Evolutionary conservation across 2,797 vertebrate species (phyloP).

Genomic region (Notolabrus celidotus): DNA sequence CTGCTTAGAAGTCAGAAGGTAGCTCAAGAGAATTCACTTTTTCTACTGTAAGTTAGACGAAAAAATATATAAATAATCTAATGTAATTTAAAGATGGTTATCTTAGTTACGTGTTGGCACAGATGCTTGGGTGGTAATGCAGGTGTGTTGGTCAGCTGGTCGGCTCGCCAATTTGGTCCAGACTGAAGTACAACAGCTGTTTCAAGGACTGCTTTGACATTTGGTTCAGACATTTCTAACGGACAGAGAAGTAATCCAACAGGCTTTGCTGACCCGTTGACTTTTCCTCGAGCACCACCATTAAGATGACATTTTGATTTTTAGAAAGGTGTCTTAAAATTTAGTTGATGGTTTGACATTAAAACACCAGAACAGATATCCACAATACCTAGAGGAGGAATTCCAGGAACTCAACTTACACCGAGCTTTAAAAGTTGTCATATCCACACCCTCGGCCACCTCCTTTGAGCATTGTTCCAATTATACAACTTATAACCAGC

Average conservation of each 20-base stretch:
- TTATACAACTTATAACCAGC: no score
- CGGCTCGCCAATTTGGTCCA: neutral
- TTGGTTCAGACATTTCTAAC: neutral
- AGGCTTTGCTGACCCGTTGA: neutral
- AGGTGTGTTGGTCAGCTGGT: neutral
- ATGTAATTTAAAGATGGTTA: neutral
- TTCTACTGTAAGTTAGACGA: no score
- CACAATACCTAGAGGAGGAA: no score
- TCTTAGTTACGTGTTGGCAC: no score
- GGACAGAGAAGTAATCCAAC: neutral
- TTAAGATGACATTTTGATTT: neutral
- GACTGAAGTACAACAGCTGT: neutral
- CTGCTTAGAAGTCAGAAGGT: neutral
- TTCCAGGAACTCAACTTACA: no score
- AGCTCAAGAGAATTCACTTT: neutral
- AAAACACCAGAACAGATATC: no score
- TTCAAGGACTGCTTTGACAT: neutral
- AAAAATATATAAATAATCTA: slow-evolving; percentile 7
- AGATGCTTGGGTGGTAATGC: neutral
- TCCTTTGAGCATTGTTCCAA: no score
- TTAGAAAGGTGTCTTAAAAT: neutral
- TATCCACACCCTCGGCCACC: no score
- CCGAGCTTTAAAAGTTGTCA: no score
- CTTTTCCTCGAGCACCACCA: neutral
- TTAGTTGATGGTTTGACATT: no score